Percentiles rank a stretch among this genome's conserved stretches.
Conservation (phyloP, 2,888 invertebrate genomes). For the Caenorhabditis sp. region DNA sequence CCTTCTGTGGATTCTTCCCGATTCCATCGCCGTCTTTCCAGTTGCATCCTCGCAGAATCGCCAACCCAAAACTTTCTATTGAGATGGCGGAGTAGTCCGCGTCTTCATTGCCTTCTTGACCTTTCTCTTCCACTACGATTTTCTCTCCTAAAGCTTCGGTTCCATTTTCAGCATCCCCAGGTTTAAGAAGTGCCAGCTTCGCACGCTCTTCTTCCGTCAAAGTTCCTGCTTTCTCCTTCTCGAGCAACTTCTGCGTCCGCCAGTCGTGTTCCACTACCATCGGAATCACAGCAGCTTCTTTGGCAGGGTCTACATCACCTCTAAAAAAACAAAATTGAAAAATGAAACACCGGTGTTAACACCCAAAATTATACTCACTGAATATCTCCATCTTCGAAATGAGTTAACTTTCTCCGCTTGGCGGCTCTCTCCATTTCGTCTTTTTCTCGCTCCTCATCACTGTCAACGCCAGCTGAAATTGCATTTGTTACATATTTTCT, state of each 20-base stretch:
- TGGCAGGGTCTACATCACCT: slow-evolving; percentile 67
- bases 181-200: slow-evolving; percentile 68
- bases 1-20: slow-evolving; percentile 75
- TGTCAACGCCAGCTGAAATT: slow-evolving; percentile 66
- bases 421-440: slow-evolving; percentile 68
- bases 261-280: slow-evolving; percentile 75
- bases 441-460: slow-evolving; percentile 72
- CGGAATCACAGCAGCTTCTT: slow-evolving; percentile 71
- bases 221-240: slow-evolving; percentile 74
- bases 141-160: neutral
- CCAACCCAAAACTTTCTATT: slow-evolving; percentile 91
- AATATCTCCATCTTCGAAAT: slow-evolving; percentile 72
- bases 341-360: no score
- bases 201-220: slow-evolving; percentile 73
- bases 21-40: slow-evolving; percentile 85
- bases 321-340: no score
- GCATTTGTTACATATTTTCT: slow-evolving; percentile 1
- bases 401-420: slow-evolving; percentile 71
- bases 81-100: slow-evolving; percentile 85
- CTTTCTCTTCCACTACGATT: slow-evolving; percentile 53
- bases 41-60: slow-evolving; percentile 95
- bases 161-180: slow-evolving; percentile 33
- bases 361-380: slow-evolving; percentile 71
- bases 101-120: slow-evolving; percentile 63
- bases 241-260: slow-evolving; percentile 72